phyloP scores from a whole-genome alignment of 2,888 invertebrate genomes.

The Sinhomidia bicolor region DNA sequence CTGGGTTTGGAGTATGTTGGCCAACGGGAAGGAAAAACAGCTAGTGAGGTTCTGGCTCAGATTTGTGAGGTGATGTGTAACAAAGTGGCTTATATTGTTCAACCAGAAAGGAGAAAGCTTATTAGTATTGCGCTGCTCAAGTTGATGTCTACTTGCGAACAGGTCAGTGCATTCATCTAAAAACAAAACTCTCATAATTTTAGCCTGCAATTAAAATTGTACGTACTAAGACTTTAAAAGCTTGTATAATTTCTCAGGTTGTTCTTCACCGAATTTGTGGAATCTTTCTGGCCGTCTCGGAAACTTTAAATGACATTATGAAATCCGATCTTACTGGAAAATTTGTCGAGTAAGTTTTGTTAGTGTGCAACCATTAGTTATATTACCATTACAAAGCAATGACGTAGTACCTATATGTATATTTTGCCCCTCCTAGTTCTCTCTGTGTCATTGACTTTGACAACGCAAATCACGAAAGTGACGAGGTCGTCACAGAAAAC shows the following conservation, averaged over 20 bases:
- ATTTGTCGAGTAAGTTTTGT: conserved; percentile 84
- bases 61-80: conserved; percentile 90
- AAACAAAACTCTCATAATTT: too few relatives aligned
- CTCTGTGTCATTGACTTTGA: conserved; percentile 79
- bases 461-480: conserved; percentile 82
- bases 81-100: conserved; percentile 89
- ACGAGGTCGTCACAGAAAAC: conserved; percentile 87
- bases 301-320: conserved; percentile 91
- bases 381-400: too few relatives aligned
- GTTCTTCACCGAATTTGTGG: conserved; percentile 88
- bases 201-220: not conserved
- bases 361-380: too few relatives aligned
- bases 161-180: conserved; percentile 78
- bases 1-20: conserved; percentile 80
- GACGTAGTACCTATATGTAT: too few relatives aligned
- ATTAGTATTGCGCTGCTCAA: conserved; percentile 85
- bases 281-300: conserved; percentile 88
- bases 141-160: conserved; percentile 81
- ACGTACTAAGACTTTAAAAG: too few relatives aligned
- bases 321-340: conserved; percentile 87
- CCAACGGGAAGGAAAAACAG: conserved; percentile 79
- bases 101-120: conserved; percentile 91
- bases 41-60: conserved; percentile 86
- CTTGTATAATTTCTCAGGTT: conserved; percentile 82
- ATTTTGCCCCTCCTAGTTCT: conserved; percentile 77